Base-by-base conservation (phyloP, 1,140 invertebrate species). In the Drepana arcuata region DNA sequence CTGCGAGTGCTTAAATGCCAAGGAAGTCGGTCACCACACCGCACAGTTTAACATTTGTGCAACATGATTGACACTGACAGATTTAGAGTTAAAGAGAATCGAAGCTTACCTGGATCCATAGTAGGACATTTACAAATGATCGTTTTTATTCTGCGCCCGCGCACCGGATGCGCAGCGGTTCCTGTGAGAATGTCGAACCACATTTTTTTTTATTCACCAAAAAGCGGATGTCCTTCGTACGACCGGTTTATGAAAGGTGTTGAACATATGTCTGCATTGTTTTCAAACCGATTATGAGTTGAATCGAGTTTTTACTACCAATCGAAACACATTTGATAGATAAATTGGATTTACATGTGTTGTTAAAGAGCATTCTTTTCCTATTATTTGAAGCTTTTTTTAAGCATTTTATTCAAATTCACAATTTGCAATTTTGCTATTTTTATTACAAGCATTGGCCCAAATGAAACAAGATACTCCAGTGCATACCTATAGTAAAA, bases 201-300 rank as follows among this genome's bases (percentile, higher is more conserved):
- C 57, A 72, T 80, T 75, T 80, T 75, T 52, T 53, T 75, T 73
- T 65, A 63, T 61, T 58, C 58, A 70, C 64, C 68, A 77, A 78
- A 81, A 78, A 78, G 70, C 77, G 77, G 77, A 81, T 77, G 77
- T 81, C 77, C 77, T 81, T 81, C 77, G 60, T 59, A 55, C 68
- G 70, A 81, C 77, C 70, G 77, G 73, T 77, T 49, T 81, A 78
- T 81, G 73, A 81, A 81, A 81, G 77, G 77, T 78, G 77, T 81
- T 71, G 77, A 81, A 68, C 77, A 81, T 78, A 81, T 81, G 77
- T 77, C 63, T 69, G 61, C 49, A 49, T 58, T 61, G 47, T 57
- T 57, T 60, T 50, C 34, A 34, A 54, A 48, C 34, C 49, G 55
- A 65, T 55, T 57, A 54, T 42, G 32, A 33, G 45, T 32, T 37